Base-by-base conservation (phyloP, 2,113 vertebrate genomes). In the Ailuropoda melanoleuca region DNA sequence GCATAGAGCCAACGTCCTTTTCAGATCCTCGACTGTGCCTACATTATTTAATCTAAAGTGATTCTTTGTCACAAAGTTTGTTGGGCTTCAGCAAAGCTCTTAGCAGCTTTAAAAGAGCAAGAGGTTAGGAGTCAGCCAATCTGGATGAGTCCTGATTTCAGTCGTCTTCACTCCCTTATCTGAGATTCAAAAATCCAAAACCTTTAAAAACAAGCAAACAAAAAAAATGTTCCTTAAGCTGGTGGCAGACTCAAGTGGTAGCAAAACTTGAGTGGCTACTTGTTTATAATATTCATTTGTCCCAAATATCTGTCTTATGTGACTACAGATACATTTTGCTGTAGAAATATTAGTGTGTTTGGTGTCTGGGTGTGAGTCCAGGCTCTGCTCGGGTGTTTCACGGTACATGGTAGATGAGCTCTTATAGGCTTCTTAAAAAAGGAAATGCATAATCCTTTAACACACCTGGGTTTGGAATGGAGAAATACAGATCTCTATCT, bases 341-440 rank as follows among this genome's bases (percentile, higher is more conserved):
- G 34, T 15, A 82, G 34, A 82, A 70, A 66, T 23, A 23, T 55
- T 56, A 12, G 12, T 0, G 48, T 39, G 24, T 77, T 39, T 17
- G 68, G 15, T 9, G 6, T 53, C 21, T 10, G 26, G 15, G 4
- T 72, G 21, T 18, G 17, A 17, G 14, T 68, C 6, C 12, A 55
- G 48, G 14, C 64, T 62, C 7, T 1, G 15, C 9, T 0, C 5
- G 10, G 77, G 13, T 34, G 34, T 66, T 60, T 24, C 37, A 12
- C 1, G 8, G 21, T 8, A 19, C 17, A 4, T 0, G 3, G 12
- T 58, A 11, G 8, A 23, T 12, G 43, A 55, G 11, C 15, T 23
- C 3, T 58, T 64, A 48, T 60, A 75, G n/a, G 29, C 11, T 62
- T 90, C 56, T 64, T 77, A 34, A 90, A 43, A 43, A 58, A 84